phyloP scores from a whole-genome alignment of 2,113 vertebrate species.

The Lepidothrix coronata region DNA sequence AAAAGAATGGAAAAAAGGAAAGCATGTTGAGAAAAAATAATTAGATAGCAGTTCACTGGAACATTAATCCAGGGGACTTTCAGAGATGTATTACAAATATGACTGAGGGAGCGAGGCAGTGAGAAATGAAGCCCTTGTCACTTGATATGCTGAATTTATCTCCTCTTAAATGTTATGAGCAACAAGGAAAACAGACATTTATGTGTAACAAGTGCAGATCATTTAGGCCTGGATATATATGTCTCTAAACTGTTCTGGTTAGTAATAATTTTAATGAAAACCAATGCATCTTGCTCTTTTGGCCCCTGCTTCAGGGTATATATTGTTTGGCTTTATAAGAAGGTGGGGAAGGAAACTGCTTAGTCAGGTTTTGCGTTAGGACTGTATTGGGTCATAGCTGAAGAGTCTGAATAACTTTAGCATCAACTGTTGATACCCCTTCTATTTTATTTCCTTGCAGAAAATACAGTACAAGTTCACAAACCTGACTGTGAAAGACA shows the following conservation, averaged over 20 bases:
- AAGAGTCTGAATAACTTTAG: neutral
- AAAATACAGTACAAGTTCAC: conserved; percentile 64
- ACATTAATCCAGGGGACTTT: neutral
- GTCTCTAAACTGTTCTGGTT: neutral
- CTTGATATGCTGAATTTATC: neutral
- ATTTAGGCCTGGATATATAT: neutral
- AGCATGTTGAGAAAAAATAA: neutral
- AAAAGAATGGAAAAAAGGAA: neutral
- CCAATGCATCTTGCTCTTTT: neutral
- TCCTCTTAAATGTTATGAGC: neutral
- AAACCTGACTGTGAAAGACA: conserved; percentile 39
- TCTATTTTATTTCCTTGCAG: conserved; percentile 45
- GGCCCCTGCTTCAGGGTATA: neutral
- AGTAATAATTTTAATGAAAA: neutral
- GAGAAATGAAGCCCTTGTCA: neutral
- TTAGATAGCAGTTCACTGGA: neutral
- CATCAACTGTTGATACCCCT: neutral
- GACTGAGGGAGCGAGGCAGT: neutral
- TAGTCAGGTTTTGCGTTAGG: neutral
- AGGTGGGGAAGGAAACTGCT: neutral
- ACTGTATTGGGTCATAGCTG: neutral
- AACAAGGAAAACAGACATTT: neutral
- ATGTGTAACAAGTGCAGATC: neutral
- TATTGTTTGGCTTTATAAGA: neutral
- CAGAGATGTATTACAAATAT: neutral